Evolutionary conservation across 1,140 invertebrate species (phyloP), one percentile per base, ranked within the genome.

Genomic region (Dendroctonus ponderosae): DNA sequence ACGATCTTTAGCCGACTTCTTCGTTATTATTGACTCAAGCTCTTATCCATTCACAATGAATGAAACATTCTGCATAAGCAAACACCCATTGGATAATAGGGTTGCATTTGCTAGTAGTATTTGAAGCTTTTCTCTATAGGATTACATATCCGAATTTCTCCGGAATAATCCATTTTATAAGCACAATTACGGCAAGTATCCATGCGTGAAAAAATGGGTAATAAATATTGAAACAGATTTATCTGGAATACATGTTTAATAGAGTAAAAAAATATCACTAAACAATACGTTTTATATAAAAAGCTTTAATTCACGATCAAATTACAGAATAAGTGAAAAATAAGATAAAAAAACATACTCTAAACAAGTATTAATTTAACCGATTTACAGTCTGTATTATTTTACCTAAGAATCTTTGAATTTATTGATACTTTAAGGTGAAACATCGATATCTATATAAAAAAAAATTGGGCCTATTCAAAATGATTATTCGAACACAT

Each of bases 241-340:
- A 52, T 70, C 70, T 71, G 72, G 73, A 75, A 75, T 75, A 76
- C 73, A 76, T 73, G 71, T 76, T 75, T 75, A 76, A 75, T 75
- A 76, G 72, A 75, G 74, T 77, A 77, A 77, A 77, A 77, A 77
- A 77, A 77, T 77, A 77, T 77, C 74, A 77, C 71, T 77, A 77
- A 77, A 77, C 69, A 75, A 76, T 77, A 77, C 73, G 74, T 75
- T 72, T 76, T 75, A 75, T 77, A 75, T 73, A 76, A 77, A 77
- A 77, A 77, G 74, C 75, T 76, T 72, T 72, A 76, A 74, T 71
- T 77, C 74, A 77, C 74, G 68, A 75, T 75, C 75, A 77, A 73
- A 75, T 76, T 74, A 75, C 60, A 70, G 64, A 59, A 63, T 68
- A 67, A 69, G 57, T 61, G 41, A n/a, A 67, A 67, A 58, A 2